A percentile compares a stretch with the other conserved stretches of the same genome.
Conservation (phyloP, 2,888 invertebrate species). For the Stenichneumon culpator region DNA sequence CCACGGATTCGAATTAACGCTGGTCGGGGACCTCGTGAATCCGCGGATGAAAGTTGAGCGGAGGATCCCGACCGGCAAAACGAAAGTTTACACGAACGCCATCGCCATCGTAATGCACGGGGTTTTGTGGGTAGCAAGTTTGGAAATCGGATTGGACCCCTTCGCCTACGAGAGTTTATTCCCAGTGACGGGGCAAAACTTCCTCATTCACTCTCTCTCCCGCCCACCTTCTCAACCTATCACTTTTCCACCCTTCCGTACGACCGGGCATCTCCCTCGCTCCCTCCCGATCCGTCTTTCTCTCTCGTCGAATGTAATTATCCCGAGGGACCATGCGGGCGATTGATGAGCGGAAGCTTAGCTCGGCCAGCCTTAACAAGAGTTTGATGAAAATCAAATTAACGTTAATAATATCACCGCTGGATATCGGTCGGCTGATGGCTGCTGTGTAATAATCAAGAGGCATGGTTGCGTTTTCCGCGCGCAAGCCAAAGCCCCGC, state of each 20-base stretch:
- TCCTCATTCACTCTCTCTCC: constrained; percentile 59
- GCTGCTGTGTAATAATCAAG: constrained; percentile 51
- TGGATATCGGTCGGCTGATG: constrained; percentile 47
- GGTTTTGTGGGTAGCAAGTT: constrained; percentile 62
- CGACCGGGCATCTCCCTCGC: constrained; percentile 11
- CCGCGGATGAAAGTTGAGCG: constrained; percentile 20
- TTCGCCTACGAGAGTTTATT: constrained; percentile 54
- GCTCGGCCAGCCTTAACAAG: constrained; percentile 71
- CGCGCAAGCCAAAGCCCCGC: neutral
- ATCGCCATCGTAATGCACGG: constrained; percentile 20
- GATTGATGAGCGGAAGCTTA: constrained; percentile 71
- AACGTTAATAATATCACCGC: constrained; percentile 70
- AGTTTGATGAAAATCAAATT: constrained; percentile 73
- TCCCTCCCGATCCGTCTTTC: constrained; percentile 31
- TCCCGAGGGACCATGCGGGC: constrained; percentile 65
- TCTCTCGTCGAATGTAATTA: constrained; percentile 68
- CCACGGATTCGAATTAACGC: constrained; percentile 28
- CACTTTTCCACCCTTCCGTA: constrained; percentile 45
- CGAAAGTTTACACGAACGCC: constrained; percentile 34
- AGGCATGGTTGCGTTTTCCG: constrained; percentile 59
- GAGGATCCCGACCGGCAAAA: neutral
- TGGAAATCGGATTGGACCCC: constrained; percentile 68
- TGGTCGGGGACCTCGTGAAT: constrained; percentile 15
- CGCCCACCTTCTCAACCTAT: neutral
- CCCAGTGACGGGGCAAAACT: constrained; percentile 59